Evolutionary conservation across 2,797 vertebrate genomes (phyloP).

Genomic region (Zenarchopterus dispar): DNA sequence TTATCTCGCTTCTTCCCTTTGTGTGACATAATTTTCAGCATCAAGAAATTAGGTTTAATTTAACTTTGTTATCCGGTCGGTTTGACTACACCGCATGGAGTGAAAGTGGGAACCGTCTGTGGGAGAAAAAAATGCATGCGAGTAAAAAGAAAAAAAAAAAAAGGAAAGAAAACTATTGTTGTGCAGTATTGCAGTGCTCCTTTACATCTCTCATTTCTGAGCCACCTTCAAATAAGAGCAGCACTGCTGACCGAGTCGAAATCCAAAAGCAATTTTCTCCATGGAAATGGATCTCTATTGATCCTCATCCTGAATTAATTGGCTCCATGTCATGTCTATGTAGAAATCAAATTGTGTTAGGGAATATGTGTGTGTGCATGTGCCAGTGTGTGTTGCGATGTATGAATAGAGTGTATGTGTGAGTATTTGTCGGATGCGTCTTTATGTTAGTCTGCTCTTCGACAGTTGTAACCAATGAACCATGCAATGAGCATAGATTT

Average conservation of each 20-base stretch:
- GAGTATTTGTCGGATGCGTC: slow-evolving; percentile 12
- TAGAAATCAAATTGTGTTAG: slow-evolving; percentile 65
- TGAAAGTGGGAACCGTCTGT: slow-evolving; percentile 19
- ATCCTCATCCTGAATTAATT: slow-evolving; percentile 78
- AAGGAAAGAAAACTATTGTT: slow-evolving; percentile 6
- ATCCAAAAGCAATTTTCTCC: slow-evolving; percentile 77
- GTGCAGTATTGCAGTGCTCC: slow-evolving; percentile 40
- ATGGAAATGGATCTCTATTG: slow-evolving; percentile 79
- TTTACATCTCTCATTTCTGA: slow-evolving; percentile 67
- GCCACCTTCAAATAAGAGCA: slow-evolving; percentile 67
- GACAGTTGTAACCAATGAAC: slow-evolving; percentile 54
- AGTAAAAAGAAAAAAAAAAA: slow-evolving; percentile 32
- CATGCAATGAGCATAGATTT: slow-evolving; percentile 37
- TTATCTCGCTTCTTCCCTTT: slow-evolving; percentile 10
- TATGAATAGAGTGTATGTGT: not conserved
- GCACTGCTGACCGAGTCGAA: slow-evolving; percentile 72
- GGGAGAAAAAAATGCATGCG: slow-evolving; percentile 35
- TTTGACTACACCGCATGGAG: slow-evolving; percentile 19
- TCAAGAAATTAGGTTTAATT: slow-evolving; percentile 12
- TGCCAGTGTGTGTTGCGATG: slow-evolving; percentile 9
- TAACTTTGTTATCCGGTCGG: slow-evolving; percentile 23
- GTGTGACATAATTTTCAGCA: slow-evolving; percentile 7
- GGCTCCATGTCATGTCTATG: slow-evolving; percentile 74
- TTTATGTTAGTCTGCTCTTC: slow-evolving; percentile 29
- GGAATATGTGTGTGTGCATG: slow-evolving; percentile 14